Percentiles rank a stretch among this genome's conserved stretches.
phyloP scores from a whole-genome alignment of 2,797 vertebrate genomes.

The Gambusia yucatana region DNA sequence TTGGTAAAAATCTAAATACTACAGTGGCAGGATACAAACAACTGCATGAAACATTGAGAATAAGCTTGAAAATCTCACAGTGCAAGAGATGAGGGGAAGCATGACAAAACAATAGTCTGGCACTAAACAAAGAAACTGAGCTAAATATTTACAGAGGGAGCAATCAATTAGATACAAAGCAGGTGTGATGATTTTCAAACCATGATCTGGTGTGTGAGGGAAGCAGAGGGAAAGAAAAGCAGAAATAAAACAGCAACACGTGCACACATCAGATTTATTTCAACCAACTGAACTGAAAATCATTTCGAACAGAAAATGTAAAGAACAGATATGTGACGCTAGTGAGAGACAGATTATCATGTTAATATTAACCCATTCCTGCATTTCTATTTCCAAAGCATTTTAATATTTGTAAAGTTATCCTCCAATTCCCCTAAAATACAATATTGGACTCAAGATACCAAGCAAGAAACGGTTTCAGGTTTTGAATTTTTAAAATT shows the following conservation, averaged over 20 bases:
- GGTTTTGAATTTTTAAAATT: neutral
- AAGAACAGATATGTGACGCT: neutral
- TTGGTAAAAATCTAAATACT: neutral
- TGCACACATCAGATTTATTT: neutral
- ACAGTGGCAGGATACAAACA: neutral
- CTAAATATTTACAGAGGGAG: slow-evolving; percentile 6
- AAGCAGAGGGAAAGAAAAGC: neutral
- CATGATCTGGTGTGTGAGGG: neutral
- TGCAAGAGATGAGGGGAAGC: neutral
- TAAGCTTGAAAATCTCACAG: neutral
- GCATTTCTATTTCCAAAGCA: neutral
- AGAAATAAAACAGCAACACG: neutral
- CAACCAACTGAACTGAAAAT: neutral
- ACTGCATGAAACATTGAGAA: neutral
- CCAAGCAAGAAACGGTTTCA: neutral
- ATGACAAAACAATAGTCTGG: neutral
- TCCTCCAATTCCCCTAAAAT: neutral
- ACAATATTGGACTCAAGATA: neutral
- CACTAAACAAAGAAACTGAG: slow-evolving; percentile 3
- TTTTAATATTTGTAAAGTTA: neutral
- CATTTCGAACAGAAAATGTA: neutral
- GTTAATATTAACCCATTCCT: neutral
- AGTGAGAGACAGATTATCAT: neutral
- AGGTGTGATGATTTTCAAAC: slow-evolving; percentile 3
- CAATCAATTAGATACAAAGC: slow-evolving; percentile 5